Evolutionary conservation across 1,140 invertebrate species (phyloP).

Genomic region (Yoshiicerus persimilis): DNA sequence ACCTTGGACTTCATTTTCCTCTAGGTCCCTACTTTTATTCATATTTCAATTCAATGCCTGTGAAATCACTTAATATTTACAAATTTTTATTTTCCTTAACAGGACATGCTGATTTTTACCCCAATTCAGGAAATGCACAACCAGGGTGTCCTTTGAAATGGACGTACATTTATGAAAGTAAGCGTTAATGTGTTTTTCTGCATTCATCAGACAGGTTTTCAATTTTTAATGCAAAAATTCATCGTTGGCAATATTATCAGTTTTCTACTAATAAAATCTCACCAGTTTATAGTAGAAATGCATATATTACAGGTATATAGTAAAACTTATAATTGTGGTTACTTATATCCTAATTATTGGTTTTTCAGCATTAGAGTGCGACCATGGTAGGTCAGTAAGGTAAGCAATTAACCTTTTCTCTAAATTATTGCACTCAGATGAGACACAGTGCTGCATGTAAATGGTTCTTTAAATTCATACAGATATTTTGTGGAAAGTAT

Average conservation of each 20-base stretch:
- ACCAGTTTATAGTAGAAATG: too few relatives aligned
- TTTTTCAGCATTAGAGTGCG: conserved; percentile 34
- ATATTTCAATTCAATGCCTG: background rate
- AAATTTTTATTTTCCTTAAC: background rate
- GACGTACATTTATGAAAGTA: conserved; percentile 39
- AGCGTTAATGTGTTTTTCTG: background rate
- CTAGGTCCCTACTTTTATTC: background rate
- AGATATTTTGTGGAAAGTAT: conserved; percentile 35
- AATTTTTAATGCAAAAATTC: too few relatives aligned
- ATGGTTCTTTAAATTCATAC: background rate
- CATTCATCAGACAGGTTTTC: too few relatives aligned
- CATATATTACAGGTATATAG: background rate
- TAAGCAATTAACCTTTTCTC: background rate
- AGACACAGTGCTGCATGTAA: too few relatives aligned
- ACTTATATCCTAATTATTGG: too few relatives aligned
- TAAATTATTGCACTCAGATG: background rate
- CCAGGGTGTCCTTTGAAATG: conserved; percentile 30
- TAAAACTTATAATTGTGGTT: too few relatives aligned
- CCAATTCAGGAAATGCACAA: conserved; percentile 35
- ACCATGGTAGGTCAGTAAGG: conserved; percentile 24
- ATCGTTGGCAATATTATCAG: too few relatives aligned
- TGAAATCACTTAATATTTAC: background rate
- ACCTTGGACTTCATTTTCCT: conserved; percentile 35
- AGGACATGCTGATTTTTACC: conserved; percentile 46
- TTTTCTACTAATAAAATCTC: too few relatives aligned